These are phyloP conservation scores for Lepidurus apus DNA, from an alignment of 1,140 invertebrate species.

Conservation along the genomic window DNA sequence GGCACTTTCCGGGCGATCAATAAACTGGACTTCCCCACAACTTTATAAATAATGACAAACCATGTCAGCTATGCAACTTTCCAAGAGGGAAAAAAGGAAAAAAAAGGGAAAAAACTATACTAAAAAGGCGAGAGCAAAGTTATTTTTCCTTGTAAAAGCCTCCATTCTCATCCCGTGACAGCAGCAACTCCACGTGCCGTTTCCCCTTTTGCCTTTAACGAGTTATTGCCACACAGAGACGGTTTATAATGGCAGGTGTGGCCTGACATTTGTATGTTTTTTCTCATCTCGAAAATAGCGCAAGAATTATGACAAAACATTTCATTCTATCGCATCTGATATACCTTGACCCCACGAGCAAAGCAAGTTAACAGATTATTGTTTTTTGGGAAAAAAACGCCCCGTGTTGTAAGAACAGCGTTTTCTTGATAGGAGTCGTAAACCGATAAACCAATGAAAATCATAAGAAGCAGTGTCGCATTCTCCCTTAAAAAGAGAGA, in stretches of 20 bases:
- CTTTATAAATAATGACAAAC: constrained; percentile 22
- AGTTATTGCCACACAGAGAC: constrained; percentile 4
- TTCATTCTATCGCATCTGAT: too few relatives aligned
- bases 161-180: constrained; percentile 14
- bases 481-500: too few relatives aligned
- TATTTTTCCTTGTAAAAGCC: not conserved
- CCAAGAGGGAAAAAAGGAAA: not conserved
- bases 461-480: too few relatives aligned
- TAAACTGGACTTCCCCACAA: constrained; percentile 13
- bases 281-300: not conserved
- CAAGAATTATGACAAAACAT: too few relatives aligned
- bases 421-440: too few relatives aligned
- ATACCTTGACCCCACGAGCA: too few relatives aligned
- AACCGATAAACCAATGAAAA: too few relatives aligned
- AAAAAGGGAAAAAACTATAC: not conserved
- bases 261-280: not conserved
- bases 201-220: constrained; percentile 19
- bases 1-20: constrained; percentile 4
- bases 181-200: not conserved
- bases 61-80: constrained; percentile 3
- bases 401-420: too few relatives aligned
- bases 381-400: too few relatives aligned
- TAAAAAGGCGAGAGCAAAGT: not conserved
- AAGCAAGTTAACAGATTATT: too few relatives aligned
- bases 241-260: not conserved